phyloP scores from a whole-genome alignment of 2,888 invertebrate species.

The Tipula unca region DNA sequence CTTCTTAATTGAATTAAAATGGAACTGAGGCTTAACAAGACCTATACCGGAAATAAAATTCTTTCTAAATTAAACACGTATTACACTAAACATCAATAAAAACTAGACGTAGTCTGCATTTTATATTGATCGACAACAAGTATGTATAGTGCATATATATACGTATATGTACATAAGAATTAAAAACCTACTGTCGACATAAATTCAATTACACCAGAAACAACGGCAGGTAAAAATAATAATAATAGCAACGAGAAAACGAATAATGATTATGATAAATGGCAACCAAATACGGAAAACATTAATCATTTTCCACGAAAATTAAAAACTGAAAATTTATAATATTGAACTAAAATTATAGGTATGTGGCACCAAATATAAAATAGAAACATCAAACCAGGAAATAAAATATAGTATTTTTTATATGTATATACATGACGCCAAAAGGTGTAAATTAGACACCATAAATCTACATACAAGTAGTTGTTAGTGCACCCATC shows the following conservation, averaged over 20 bases:
- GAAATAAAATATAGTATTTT: neutral
- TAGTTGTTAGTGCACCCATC: neutral
- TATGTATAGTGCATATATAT: neutral
- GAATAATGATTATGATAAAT: neutral
- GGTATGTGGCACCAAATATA: neutral
- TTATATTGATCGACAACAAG: neutral
- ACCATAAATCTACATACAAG: neutral
- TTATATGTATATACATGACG: neutral
- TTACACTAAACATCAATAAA: neutral
- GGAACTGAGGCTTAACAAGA: too few species aligned
- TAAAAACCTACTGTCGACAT: neutral
- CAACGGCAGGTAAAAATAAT: neutral
- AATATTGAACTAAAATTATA: neutral
- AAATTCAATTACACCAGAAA: neutral
- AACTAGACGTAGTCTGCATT: neutral
- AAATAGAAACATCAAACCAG: neutral
- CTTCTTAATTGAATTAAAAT: too few species aligned
- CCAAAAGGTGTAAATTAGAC: conserved; percentile 2
- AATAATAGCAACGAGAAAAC: neutral
- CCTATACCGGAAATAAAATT: too few species aligned
- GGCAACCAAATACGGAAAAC: neutral
- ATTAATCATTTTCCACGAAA: conserved; percentile 14
- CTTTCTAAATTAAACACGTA: too few species aligned
- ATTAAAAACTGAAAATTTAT: neutral
- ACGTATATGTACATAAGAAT: neutral